These are phyloP conservation scores for Antrozous pallidus DNA, from an alignment of 2,797 vertebrate genomes.

Conservation along the genomic window DNA sequence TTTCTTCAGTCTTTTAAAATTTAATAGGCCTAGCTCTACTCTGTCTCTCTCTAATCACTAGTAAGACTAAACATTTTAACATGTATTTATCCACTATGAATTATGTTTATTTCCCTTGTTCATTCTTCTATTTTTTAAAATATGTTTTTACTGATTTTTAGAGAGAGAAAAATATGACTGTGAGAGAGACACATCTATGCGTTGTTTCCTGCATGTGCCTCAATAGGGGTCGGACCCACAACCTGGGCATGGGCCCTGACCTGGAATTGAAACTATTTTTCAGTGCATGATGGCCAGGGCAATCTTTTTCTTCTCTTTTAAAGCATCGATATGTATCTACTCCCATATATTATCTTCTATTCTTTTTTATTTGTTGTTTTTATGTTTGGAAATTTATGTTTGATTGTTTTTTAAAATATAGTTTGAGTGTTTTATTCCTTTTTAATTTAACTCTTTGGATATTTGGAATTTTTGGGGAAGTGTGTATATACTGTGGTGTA, in stretches of 20 bases:
- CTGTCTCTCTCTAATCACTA: slow-evolving; percentile 16
- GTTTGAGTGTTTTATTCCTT: background rate
- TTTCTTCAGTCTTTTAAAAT: slow-evolving; percentile 15
- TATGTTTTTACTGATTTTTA: too few species aligned
- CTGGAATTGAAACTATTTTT: too few species aligned
- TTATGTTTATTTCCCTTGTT: slow-evolving; percentile 46
- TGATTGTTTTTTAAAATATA: background rate
- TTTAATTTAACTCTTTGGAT: background rate
- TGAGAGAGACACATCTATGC: too few species aligned
- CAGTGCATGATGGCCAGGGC: too few species aligned
- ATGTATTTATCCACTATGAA: slow-evolving; percentile 20
- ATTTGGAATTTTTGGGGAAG: background rate
- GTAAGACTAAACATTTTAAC: slow-evolving; percentile 38
- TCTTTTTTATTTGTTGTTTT: slow-evolving; percentile 1
- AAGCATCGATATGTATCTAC: background rate
- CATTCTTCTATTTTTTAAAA: slow-evolving; percentile 10
- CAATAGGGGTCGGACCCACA: too few species aligned
- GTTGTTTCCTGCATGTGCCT: too few species aligned
- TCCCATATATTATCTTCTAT: background rate
- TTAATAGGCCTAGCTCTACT: slow-evolving; percentile 24
- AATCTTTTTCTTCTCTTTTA: too few species aligned
- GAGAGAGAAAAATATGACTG: too few species aligned
- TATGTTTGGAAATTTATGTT: slow-evolving; percentile 36
- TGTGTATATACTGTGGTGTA: background rate
- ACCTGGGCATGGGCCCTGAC: too few species aligned